Evolutionary conservation across 1,140 invertebrate genomes (phyloP), one percentile per base, ranked within the genome.

Genomic region (Drosophila aff.): DNA sequence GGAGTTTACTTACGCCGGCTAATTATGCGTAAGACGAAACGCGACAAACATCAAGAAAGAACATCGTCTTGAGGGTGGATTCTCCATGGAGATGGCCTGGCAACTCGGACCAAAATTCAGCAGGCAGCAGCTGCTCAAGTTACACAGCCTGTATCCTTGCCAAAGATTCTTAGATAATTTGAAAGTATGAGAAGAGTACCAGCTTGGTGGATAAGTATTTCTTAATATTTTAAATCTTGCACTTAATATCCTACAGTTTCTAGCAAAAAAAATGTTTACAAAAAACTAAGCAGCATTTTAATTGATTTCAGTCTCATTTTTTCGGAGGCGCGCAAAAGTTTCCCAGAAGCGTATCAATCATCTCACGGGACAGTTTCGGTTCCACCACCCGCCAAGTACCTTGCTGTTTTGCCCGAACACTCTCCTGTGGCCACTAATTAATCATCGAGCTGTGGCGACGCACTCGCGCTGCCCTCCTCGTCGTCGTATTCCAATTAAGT

Each of bases 401-500:
- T 66, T 5, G 33, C 36, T 68, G 18, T 46, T 49, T 18, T 63
- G 26, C 26, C 62, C 43, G 5, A 18, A 66, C 46, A 31, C 26
- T 53, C 28, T 68, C 36, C 46, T 21, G 33, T 52, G 66, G 53
- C 60, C 82, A 78, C 82, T 85, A 85, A 85, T 85, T 85, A 85
- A 78, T 85, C 82, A 81, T 81, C 72, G 76, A 65, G 77, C 78
- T 64, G 55, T 52, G 36, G 63, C 81, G 49, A 71, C 76, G 71
- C 57, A 68, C 50, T 65, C 15, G 23, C 28, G 16, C 52, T 59
- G 38, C 47, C 36, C 76, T 53, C 53, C 31, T 31, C 43, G 38
- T 62, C 53, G 49, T 40, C 44, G 46, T 71, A 69, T 53, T 83
- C 80, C 83, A 87, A 87, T 87, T 89, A 87, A 89, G 84, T 89